Percentiles rank a stretch among this genome's conserved stretches.
Evolutionary conservation across 2,888 invertebrate genomes (phyloP).

Genomic region (Carterocephalus palaemon): DNA sequence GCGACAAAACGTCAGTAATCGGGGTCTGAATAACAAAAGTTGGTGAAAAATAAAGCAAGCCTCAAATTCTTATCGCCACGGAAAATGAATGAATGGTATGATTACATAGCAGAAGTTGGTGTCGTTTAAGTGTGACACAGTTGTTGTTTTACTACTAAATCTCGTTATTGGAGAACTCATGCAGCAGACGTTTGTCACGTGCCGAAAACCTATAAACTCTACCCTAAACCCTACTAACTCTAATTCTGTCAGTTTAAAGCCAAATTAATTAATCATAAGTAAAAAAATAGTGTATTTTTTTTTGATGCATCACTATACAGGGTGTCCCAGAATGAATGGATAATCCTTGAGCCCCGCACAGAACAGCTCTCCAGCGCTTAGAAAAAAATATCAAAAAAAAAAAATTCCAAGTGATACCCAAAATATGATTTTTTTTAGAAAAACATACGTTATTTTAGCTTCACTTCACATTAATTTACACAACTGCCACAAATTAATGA

Average conservation of each 20-base stretch:
- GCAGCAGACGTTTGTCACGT: slow-evolving; percentile 12
- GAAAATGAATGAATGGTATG: slow-evolving; percentile 23
- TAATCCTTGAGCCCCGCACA: too few species aligned
- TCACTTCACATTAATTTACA: too few species aligned
- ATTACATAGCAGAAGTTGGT: slow-evolving; percentile 22
- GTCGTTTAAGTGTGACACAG: slow-evolving; percentile 18
- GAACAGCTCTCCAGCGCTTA: too few species aligned
- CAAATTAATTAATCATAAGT: neutral
- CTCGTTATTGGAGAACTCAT: slow-evolving; percentile 14
- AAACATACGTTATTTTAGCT: too few species aligned
- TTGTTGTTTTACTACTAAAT: slow-evolving; percentile 9
- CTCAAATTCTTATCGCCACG: slow-evolving; percentile 22
- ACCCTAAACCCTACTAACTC: slow-evolving; percentile 1
- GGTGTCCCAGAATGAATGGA: too few species aligned
- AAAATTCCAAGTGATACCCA: too few species aligned
- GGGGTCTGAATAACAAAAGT: slow-evolving; percentile 11
- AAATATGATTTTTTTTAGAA: too few species aligned
- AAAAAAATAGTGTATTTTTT: too few species aligned
- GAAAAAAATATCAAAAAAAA: too few species aligned
- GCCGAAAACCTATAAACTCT: neutral
- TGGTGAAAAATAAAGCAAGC: slow-evolving; percentile 20
- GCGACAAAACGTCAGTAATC: slow-evolving; percentile 7
- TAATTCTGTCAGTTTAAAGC: slow-evolving; percentile 8
- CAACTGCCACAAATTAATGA: too few species aligned
- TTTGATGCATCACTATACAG: too few species aligned